Percentiles rank a stretch among this genome's conserved stretches.
These are phyloP conservation scores for Babyrousa celebensis DNA, from an alignment of 2,797 vertebrate genomes.

Conservation along the genomic window DNA sequence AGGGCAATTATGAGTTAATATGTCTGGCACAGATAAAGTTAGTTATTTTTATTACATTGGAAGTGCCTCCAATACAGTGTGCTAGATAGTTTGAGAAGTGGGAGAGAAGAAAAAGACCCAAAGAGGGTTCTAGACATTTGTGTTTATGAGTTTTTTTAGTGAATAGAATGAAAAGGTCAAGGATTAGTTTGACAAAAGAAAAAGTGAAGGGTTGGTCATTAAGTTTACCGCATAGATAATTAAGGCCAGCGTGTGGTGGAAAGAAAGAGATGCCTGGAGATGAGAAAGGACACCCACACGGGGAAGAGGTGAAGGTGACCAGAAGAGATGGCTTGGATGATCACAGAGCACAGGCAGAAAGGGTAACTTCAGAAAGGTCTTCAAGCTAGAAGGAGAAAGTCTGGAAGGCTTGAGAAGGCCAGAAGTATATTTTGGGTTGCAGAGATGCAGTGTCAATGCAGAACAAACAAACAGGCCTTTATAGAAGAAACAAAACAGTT, in stretches of 20 bases:
- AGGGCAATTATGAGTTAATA: background rate
- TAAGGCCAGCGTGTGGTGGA: background rate
- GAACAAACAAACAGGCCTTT: background rate
- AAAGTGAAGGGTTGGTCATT: background rate
- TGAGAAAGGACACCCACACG: background rate
- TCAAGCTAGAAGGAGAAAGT: background rate
- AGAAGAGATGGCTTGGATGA: background rate
- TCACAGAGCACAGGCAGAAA: background rate
- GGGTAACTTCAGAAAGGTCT: background rate
- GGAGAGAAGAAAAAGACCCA: background rate
- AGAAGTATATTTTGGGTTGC: background rate
- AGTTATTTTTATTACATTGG: background rate
- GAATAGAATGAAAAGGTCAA: background rate
- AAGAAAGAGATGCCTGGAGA: background rate
- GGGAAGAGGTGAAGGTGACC: background rate
- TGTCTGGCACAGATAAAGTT: background rate
- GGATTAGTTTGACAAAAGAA: constrained; percentile 19
- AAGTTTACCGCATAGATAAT: background rate
- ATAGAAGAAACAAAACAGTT: background rate
- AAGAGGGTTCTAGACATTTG: background rate
- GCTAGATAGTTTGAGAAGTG: background rate
- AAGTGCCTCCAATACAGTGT: background rate
- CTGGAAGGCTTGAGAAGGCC: background rate
- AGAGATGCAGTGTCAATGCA: background rate
- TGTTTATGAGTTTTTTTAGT: background rate